phyloP scores from a whole-genome alignment of 1,140 invertebrate genomes.

The Lepeophtheirus salmonis region DNA sequence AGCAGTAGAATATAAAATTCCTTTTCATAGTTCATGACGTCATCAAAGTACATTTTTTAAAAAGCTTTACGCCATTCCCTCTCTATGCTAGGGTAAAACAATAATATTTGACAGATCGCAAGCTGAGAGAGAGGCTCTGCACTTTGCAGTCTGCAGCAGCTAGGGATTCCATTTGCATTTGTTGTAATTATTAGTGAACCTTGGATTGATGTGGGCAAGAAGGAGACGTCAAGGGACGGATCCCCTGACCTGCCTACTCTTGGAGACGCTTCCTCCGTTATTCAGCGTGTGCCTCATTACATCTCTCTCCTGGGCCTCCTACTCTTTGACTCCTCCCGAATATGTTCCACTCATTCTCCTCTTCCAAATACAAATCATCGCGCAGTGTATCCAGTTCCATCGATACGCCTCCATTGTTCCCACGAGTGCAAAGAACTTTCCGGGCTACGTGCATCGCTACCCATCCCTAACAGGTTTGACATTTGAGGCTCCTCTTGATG shows the following conservation, averaged over 20 bases:
- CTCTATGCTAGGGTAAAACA: too few species aligned
- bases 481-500: too few species aligned
- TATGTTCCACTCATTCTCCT: background rate
- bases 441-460: constrained; percentile 6
- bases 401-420: background rate
- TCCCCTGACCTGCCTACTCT: background rate
- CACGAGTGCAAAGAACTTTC: background rate
- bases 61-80: too few species aligned
- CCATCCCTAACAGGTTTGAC: background rate
- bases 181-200: too few species aligned
- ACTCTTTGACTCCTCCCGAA: background rate
- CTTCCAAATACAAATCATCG: background rate
- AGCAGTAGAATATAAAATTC: too few species aligned
- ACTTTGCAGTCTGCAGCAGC: too few species aligned
- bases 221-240: background rate
- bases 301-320: background rate
- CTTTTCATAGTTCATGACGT: too few species aligned
- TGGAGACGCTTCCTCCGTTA: background rate
- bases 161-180: too few species aligned
- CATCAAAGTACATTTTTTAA: too few species aligned
- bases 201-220: too few species aligned
- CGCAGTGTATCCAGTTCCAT: background rate
- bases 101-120: too few species aligned
- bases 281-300: background rate
- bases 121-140: too few species aligned